Evolutionary conservation across 2,888 invertebrate species (phyloP).

Genomic region (Epirrhoe alternata): DNA sequence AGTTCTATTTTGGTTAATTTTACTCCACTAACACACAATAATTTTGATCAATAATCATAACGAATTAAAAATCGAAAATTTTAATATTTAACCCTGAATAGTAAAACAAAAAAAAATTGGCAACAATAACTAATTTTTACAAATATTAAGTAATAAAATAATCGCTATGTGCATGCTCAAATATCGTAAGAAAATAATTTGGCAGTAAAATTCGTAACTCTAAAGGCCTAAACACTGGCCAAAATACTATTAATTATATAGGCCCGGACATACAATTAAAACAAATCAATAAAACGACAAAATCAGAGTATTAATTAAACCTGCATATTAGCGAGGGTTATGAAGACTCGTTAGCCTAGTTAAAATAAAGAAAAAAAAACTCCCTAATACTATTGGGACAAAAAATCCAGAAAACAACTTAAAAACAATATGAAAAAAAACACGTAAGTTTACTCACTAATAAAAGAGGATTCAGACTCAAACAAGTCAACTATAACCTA

Average conservation of each 20-base stretch:
- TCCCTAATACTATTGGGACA: constrained; percentile 85
- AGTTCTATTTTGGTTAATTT: constrained; percentile 81
- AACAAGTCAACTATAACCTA: constrained; percentile 69
- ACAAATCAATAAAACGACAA: constrained; percentile 81
- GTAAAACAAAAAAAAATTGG: constrained; percentile 81
- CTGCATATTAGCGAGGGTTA: constrained; percentile 74
- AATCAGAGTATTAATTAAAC: constrained; percentile 83
- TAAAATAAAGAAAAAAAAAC: constrained; percentile 83
- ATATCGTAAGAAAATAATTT: constrained; percentile 85
- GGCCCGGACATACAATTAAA: constrained; percentile 80
- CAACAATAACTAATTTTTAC: constrained; percentile 83
- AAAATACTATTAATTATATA: constrained; percentile 83
- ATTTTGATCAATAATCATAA: constrained; percentile 82
- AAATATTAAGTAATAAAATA: constrained; percentile 82
- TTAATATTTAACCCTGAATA: constrained; percentile 84
- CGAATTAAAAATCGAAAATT: constrained; percentile 82
- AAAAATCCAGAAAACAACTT: constrained; percentile 83
- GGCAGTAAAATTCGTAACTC: constrained; percentile 85
- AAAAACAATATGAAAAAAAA: constrained; percentile 85
- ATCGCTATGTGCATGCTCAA: constrained; percentile 85
- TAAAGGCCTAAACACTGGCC: constrained; percentile 83
- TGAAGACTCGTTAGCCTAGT: constrained; percentile 76
- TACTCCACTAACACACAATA: constrained; percentile 83
- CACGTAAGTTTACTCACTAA: constrained; percentile 84
- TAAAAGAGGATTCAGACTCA: constrained; percentile 83